Percentiles rank a stretch among this genome's conserved stretches.
Conservation (phyloP, 2,797 vertebrate genomes). For the Poecilia wingei region DNA sequence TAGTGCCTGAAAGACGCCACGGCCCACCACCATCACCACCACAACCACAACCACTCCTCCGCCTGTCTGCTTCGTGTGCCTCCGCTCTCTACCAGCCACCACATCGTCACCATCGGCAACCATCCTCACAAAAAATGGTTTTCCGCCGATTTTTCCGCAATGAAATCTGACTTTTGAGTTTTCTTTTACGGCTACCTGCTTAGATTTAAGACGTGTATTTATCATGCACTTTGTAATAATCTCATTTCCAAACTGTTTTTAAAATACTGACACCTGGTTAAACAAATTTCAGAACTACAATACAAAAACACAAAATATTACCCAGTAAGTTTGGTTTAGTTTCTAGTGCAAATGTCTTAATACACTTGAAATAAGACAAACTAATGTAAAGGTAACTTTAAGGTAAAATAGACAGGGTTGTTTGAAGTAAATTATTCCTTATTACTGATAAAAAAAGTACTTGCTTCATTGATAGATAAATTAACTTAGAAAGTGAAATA, state of each 20-base stretch:
- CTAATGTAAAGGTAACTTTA: no score
- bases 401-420: no score
- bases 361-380: no score
- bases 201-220: background rate
- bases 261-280: background rate
- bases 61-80: conserved; percentile 42
- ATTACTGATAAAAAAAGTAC: no score
- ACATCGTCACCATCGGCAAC: conserved; percentile 20
- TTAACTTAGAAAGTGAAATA: no score
- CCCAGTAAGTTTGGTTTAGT: background rate
- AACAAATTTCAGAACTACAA: no score
- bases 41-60: conserved; percentile 11
- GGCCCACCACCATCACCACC: conserved; percentile 74
- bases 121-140: conserved; percentile 17
- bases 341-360: no score
- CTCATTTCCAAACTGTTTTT: background rate
- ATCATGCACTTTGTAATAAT: background rate
- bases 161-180: background rate
- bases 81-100: conserved; percentile 53
- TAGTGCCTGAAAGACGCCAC: conserved; percentile 91
- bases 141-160: background rate
- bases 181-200: background rate
- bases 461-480: no score
- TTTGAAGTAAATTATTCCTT: no score
- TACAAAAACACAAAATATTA: background rate